Base-by-base conservation (phyloP, 2,797 vertebrate genomes). In the Streptopelia turtur region DNA sequence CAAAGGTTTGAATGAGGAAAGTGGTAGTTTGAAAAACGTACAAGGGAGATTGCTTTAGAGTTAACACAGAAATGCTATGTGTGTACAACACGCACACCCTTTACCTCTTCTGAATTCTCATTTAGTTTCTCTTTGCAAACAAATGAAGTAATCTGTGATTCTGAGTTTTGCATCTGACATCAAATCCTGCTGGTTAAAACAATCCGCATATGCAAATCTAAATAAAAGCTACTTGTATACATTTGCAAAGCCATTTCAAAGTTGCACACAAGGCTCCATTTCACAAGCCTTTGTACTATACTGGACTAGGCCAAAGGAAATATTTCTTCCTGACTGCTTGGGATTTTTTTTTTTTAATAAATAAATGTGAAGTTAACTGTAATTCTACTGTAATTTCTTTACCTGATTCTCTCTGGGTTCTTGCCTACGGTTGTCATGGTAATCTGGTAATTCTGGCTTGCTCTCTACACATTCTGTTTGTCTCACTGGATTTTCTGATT, bases 371-470 rank as follows among this genome's bases (percentile, higher is more conserved):
- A 90, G 77, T 74, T 94, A 90, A 94, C 83, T 96, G 92, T 94
- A 95, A 92, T 96, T 96, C 89, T 92, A 77, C 92, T 94, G 77
- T 95, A 80, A 74, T 94, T 96, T 97, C 83, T 98, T 97, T 98
- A 98, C 98, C 98, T 98, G 97, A 95, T 96, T 96, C 93, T 97
- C 89, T 98, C 97, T 95, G 97, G 94, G 93, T 95, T 94, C 97
- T 83, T 97, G 96, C 97, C 83, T 94, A 79, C 33, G 95, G 98
- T 98, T 98, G 97, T 98, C 97, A 98, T 96, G 93, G 98, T 82
- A 97, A 97, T 98, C 96, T 95, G 93, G 98, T 89, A 97, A 97
- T 98, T 97, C 92, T 96, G 96, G 95, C 95, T 97, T 92, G 94
- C 91, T 97, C 90, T 96, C 94, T 64, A 75, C 79, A 31, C 87